Percentiles rank a stretch among this genome's conserved stretches.
Conservation (phyloP, 2,113 vertebrate species). For the Morone saxatilis region DNA sequence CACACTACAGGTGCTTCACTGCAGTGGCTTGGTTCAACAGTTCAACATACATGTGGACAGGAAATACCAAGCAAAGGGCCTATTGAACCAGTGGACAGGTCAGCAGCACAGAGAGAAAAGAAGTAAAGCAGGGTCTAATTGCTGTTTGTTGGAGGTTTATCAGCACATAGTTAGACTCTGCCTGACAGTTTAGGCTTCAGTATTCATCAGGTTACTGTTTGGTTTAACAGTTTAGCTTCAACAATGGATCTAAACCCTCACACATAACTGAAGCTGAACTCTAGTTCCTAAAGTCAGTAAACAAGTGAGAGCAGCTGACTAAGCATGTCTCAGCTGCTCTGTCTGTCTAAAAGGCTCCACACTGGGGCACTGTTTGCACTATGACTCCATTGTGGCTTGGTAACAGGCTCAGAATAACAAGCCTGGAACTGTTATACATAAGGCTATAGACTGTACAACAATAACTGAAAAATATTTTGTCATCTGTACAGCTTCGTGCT, state of each 20-base stretch:
- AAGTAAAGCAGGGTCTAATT: not conserved
- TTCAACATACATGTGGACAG: slow-evolving; percentile 41
- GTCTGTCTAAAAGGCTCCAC: slow-evolving; percentile 49
- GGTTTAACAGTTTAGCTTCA: slow-evolving; percentile 42
- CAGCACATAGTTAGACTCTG: slow-evolving; percentile 4
- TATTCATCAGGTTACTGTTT: slow-evolving; percentile 38
- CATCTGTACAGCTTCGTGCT: not conserved
- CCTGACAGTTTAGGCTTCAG: not conserved
- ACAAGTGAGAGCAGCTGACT: slow-evolving; percentile 70
- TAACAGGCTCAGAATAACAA: slow-evolving; percentile 1
- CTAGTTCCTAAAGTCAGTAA: slow-evolving; percentile 51
- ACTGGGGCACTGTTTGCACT: slow-evolving; percentile 44
- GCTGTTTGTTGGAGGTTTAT: not conserved
- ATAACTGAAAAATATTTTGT: not conserved
- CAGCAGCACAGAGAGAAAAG: slow-evolving; percentile 3
- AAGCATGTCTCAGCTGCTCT: slow-evolving; percentile 59
- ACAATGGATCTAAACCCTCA: slow-evolving; percentile 43
- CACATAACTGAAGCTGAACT: slow-evolving; percentile 58
- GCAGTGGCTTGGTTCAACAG: slow-evolving; percentile 28
- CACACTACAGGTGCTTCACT: slow-evolving; percentile 43
- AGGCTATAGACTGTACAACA: not conserved
- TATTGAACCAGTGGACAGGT: slow-evolving; percentile 7
- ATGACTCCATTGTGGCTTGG: slow-evolving; percentile 4
- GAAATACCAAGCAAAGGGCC: slow-evolving; percentile 48
- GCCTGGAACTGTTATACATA: not conserved